phyloP scores from a whole-genome alignment of 2,888 invertebrate genomes.

The Drosophila paracracens region DNA sequence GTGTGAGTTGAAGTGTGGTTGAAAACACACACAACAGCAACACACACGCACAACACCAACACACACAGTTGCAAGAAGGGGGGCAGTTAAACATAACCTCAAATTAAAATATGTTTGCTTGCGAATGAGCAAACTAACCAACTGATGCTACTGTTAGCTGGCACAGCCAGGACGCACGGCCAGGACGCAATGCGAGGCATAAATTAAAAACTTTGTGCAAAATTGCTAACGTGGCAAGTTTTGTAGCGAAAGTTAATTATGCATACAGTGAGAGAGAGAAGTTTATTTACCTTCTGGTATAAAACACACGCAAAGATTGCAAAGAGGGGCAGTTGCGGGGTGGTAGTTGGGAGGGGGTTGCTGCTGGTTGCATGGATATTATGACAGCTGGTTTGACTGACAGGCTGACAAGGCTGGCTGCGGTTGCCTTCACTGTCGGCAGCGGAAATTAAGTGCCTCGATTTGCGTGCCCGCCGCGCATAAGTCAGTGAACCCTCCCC shows the following conservation, averaged over 20 bases:
- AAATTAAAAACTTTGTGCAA: conserved; percentile 54
- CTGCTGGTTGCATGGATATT: conserved; percentile 40
- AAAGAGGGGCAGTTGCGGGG: background rate
- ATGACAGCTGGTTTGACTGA: conserved; percentile 71
- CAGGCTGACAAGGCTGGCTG: conserved; percentile 34
- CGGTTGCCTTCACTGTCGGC: conserved; percentile 62
- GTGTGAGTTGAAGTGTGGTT: conserved; percentile 61
- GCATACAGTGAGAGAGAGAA: conserved; percentile 52
- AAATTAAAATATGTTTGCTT: conserved; percentile 78
- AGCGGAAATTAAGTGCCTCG: conserved; percentile 73
- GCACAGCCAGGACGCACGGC: conserved; percentile 2
- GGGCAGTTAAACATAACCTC: conserved; percentile 74
- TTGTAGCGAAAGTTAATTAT: conserved; percentile 70
- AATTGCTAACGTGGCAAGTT: conserved; percentile 50
- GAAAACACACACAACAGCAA: conserved; percentile 1
- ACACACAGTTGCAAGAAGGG: conserved; percentile 2
- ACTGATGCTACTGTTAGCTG: conserved; percentile 45
- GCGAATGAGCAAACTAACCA: conserved; percentile 55
- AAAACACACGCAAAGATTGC: conserved; percentile 53
- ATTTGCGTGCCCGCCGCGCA: conserved; percentile 81
- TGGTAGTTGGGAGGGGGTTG: background rate
- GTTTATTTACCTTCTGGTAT: conserved; percentile 74
- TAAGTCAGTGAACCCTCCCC: conserved; percentile 74
- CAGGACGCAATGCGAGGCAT: conserved; percentile 44
- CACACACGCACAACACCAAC: conserved; percentile 18